Percentiles rank a stretch among this genome's conserved stretches.
These are phyloP conservation scores for Camelus bactrianus DNA, from an alignment of 2,113 vertebrate species.

Conservation along the genomic window DNA sequence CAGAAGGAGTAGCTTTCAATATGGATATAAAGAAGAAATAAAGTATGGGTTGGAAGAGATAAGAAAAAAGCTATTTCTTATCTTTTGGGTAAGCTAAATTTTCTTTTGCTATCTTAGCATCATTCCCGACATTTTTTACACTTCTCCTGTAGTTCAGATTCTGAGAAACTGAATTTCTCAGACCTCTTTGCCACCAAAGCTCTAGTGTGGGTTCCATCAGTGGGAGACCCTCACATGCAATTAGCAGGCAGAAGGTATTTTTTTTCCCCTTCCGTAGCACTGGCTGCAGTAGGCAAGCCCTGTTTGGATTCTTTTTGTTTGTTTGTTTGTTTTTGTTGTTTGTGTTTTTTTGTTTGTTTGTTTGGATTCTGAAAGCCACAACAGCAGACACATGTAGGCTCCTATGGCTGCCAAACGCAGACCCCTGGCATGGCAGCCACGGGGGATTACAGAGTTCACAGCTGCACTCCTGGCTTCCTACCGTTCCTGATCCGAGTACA, in stretches of 20 bases:
- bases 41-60: neutral
- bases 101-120: neutral
- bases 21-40: neutral
- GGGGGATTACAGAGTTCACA: neutral
- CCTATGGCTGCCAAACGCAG: neutral
- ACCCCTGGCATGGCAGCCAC: too few relatives aligned
- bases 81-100: neutral
- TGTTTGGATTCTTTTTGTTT: neutral
- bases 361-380: neutral
- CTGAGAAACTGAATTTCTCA: neutral
- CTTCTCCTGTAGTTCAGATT: neutral
- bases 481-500: neutral
- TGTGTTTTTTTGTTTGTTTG: too few relatives aligned
- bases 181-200: neutral
- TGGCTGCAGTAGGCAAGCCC: neutral
- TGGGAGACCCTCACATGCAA: neutral
- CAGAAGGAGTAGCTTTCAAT: neutral
- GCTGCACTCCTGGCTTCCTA: fast-evolving
- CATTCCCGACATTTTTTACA: neutral
- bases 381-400: neutral
- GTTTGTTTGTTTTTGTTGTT: too few relatives aligned
- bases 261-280: neutral
- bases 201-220: neutral
- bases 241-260: neutral
- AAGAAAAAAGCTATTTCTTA: neutral